phyloP scores from a whole-genome alignment of 2,797 vertebrate species.

The Sphaeramia orbicularis region DNA sequence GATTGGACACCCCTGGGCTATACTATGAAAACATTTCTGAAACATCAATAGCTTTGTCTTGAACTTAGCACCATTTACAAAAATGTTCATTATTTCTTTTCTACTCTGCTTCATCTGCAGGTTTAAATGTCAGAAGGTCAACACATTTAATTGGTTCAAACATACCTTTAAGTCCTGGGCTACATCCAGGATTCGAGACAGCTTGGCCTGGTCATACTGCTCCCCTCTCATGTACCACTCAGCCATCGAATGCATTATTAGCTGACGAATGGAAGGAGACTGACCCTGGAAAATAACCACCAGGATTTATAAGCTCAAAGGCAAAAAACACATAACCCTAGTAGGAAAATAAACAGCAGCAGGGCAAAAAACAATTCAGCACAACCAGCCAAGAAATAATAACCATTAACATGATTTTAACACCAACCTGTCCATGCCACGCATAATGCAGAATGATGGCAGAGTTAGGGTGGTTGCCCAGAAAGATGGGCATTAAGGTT shows the following conservation, averaged over 20 bases:
- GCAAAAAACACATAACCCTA: neutral
- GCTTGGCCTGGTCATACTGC: constrained; percentile 98
- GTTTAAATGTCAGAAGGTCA: neutral
- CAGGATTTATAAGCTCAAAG: neutral
- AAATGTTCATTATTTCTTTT: neutral
- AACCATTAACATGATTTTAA: neutral
- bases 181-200: constrained; percentile 98
- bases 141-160: neutral
- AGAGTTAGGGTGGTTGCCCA: constrained; percentile 99
- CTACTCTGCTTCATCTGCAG: neutral
- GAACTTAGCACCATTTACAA: too few relatives aligned
- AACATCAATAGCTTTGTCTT: too few relatives aligned
- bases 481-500: constrained; percentile 98
- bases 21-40: too few relatives aligned
- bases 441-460: constrained; percentile 99
- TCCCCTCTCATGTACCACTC: constrained; percentile 99
- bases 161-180: constrained; percentile 99
- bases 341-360: neutral
- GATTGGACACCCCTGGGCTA: too few relatives aligned
- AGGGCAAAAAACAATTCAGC: too few relatives aligned
- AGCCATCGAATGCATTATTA: constrained; percentile 99
- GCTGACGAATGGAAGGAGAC: constrained; percentile 98
- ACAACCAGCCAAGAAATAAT: neutral
- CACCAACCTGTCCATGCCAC: constrained; percentile 97
- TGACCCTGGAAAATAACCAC: constrained; percentile 84